Percentiles rank a stretch among this genome's conserved stretches.
Evolutionary conservation across 2,797 vertebrate species (phyloP).

Genomic region (Neopelma chrysocephalum): DNA sequence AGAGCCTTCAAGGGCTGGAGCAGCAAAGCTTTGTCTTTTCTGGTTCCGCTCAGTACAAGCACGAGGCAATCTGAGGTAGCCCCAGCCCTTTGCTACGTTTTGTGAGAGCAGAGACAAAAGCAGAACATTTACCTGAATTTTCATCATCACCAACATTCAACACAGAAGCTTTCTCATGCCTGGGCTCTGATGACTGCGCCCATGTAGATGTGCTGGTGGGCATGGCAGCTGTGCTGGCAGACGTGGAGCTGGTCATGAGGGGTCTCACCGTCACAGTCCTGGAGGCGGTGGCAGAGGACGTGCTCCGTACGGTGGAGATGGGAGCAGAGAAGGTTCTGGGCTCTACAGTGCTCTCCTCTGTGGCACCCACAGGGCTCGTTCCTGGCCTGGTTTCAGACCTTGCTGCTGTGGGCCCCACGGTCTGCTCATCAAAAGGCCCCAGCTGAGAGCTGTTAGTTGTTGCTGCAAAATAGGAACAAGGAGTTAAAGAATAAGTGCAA

Average conservation of each 20-base stretch:
- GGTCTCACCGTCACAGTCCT: neutral
- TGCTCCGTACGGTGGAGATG: neutral
- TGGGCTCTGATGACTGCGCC: neutral
- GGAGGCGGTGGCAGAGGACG: neutral
- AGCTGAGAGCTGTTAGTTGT: neutral
- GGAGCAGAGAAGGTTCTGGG: neutral
- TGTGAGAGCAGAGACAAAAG: neutral
- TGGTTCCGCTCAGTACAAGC: neutral
- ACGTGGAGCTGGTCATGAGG: neutral
- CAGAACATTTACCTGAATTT: slow-evolving; percentile 57
- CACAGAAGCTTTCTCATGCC: slow-evolving; percentile 47
- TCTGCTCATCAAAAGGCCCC: neutral
- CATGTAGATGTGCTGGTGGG: neutral
- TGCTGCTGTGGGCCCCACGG: neutral
- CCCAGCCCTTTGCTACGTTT: neutral
- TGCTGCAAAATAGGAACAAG: slow-evolving; percentile 41
- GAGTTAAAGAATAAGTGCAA: neutral
- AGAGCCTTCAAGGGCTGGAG: neutral
- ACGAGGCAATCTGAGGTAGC: neutral
- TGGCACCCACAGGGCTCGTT: neutral
- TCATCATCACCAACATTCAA: slow-evolving; percentile 44
- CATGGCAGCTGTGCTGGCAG: neutral
- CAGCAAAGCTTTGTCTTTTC: neutral
- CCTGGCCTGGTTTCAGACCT: neutral
- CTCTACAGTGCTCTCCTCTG: neutral